These are phyloP conservation scores for Drosophila fuyamai DNA, from an alignment of 1,140 invertebrate genomes.

Conservation along the genomic window DNA sequence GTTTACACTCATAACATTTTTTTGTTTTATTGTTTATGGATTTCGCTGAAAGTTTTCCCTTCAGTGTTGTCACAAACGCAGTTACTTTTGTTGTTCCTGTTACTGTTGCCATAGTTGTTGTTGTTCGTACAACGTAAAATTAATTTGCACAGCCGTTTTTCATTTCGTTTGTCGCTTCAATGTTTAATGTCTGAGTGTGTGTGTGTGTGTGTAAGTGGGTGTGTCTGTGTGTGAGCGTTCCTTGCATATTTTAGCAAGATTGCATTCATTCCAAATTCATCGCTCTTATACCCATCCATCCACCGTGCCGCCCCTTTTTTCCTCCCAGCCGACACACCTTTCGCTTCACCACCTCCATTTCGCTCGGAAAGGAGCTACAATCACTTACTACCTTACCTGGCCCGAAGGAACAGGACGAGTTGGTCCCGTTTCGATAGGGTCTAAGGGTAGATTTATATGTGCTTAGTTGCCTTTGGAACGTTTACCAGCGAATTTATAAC, in stretches of 20 bases:
- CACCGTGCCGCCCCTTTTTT: constrained; percentile 6
- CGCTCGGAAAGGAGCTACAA: constrained; percentile 57
- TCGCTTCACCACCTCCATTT: constrained; percentile 46
- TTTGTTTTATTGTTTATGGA: background rate
- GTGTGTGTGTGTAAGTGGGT: constrained; percentile 25
- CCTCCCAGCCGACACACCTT: constrained; percentile 19
- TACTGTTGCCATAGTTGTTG: constrained; percentile 53
- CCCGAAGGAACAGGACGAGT: constrained; percentile 9
- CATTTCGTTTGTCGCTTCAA: constrained; percentile 72
- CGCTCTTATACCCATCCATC: constrained; percentile 39
- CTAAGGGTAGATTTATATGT: constrained; percentile 54
- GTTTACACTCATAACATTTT: background rate
- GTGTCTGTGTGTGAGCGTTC: constrained; percentile 59
- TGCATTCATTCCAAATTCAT: constrained; percentile 75
- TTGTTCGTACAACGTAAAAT: constrained; percentile 73
- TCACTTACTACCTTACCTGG: constrained; percentile 39
- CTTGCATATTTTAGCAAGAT: constrained; percentile 78
- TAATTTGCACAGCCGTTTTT: constrained; percentile 80
- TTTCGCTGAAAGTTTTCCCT: background rate
- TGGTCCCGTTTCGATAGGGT: constrained; percentile 25
- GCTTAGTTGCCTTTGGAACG: constrained; percentile 41
- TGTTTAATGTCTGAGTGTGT: constrained; percentile 63
- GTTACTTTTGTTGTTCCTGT: constrained; percentile 51
- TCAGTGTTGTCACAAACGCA: constrained; percentile 44
- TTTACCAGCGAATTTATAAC: constrained; percentile 52